Conservation (phyloP, 2,797 vertebrate genomes). For the Apogon talboti region DNA sequence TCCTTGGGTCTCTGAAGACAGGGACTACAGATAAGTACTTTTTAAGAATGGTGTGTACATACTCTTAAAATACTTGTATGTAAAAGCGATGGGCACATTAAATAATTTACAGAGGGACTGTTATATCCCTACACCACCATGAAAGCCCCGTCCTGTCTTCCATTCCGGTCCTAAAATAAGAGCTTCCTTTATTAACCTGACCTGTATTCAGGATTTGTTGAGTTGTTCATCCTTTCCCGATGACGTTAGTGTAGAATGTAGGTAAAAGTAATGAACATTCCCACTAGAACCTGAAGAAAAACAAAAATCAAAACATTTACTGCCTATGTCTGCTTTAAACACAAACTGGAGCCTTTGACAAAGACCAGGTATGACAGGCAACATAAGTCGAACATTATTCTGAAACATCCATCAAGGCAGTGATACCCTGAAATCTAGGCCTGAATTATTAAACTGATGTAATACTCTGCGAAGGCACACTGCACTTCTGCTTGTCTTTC, state of each 20-base stretch:
- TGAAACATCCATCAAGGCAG: slow-evolving; percentile 48
- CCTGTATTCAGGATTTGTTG: slow-evolving; percentile 17
- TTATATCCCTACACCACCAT: slow-evolving; percentile 46
- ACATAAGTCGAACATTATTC: slow-evolving; percentile 14
- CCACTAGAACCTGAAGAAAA: neutral
- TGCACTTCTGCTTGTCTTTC: slow-evolving; percentile 35
- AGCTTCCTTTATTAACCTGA: slow-evolving; percentile 14
- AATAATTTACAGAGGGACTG: slow-evolving; percentile 64
- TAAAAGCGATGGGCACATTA: slow-evolving; percentile 55
- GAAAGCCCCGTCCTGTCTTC: slow-evolving; percentile 28
- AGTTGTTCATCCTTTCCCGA: too few species aligned
- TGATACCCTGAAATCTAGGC: slow-evolving; percentile 34
- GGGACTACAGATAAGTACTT: slow-evolving; percentile 11
- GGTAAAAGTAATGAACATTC: neutral
- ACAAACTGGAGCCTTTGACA: slow-evolving; percentile 9
- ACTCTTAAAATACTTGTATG: slow-evolving; percentile 56
- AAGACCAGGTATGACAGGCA: slow-evolving; percentile 24
- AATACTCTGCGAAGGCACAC: slow-evolving; percentile 29
- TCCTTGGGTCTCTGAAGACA: neutral
- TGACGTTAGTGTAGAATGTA: too few species aligned
- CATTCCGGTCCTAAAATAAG: slow-evolving; percentile 16
- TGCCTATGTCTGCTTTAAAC: neutral
- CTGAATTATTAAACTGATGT: slow-evolving; percentile 63
- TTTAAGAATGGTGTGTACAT: slow-evolving; percentile 17
- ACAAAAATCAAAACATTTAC: slow-evolving; percentile 1